Percentiles rank a stretch among this genome's conserved stretches.
Evolutionary conservation across 2,888 invertebrate genomes (phyloP).

Genomic region (Heterodera filipjevi): DNA sequence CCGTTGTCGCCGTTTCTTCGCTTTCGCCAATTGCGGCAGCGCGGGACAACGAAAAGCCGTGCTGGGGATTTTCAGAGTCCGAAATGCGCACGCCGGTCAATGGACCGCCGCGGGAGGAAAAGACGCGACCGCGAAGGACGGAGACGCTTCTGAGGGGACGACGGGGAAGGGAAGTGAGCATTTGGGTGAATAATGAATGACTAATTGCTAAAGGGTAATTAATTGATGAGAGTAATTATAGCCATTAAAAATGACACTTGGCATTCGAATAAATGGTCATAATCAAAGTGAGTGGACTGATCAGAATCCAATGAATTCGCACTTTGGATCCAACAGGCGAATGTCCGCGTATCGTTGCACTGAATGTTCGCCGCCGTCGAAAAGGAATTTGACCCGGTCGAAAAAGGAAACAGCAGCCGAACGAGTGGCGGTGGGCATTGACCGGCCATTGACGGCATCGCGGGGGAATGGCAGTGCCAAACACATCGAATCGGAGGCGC

Average conservation of each 20-base stretch:
- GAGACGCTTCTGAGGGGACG: constrained; percentile 79
- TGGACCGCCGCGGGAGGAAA: constrained; percentile 85
- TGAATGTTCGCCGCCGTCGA: constrained; percentile 87
- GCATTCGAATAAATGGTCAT: no score
- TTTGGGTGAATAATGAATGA: neutral
- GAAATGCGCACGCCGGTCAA: constrained; percentile 95
- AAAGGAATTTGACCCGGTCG: constrained; percentile 79
- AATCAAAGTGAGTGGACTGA: no score
- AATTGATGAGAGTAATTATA: neutral
- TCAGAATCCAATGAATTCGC: neutral
- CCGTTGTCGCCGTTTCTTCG: constrained; percentile 39
- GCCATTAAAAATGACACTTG: no score
- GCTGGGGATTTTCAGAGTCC: constrained; percentile 87
- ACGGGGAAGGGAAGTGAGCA: neutral
- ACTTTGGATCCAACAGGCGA: constrained; percentile 17
- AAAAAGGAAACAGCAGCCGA: constrained; percentile 69
- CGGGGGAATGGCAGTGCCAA: constrained; percentile 68
- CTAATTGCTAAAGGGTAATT: neutral
- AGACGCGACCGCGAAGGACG: constrained; percentile 95
- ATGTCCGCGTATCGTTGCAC: constrained; percentile 93
- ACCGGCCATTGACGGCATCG: constrained; percentile 70
- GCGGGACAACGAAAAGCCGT: constrained; percentile 75
- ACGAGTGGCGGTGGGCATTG: neutral
- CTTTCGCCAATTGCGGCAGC: neutral
- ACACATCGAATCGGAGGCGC: constrained; percentile 41